Evolutionary conservation across 2,797 vertebrate genomes (phyloP).

Genomic region (Hafferia zeledoni): DNA sequence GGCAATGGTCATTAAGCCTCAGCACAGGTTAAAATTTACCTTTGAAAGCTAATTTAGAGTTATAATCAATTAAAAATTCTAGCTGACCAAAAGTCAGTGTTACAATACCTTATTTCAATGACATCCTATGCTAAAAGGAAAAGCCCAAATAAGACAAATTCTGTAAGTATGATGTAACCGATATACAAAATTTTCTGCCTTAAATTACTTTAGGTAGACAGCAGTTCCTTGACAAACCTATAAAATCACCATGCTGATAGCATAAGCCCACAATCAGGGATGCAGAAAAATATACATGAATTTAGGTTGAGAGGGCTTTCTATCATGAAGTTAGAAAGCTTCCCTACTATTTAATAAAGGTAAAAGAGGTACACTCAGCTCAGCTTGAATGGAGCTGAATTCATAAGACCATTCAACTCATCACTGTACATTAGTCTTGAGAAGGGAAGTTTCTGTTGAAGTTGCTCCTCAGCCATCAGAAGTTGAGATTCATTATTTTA

Average conservation of each 20-base stretch:
- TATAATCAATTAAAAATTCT: neutral
- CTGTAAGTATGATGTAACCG: neutral
- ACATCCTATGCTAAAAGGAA: neutral
- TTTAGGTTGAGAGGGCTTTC: neutral
- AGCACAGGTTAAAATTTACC: neutral
- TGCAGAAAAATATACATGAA: neutral
- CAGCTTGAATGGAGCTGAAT: neutral
- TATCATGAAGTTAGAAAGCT: neutral
- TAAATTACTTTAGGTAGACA: neutral
- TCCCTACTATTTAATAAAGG: neutral
- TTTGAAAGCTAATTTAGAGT: neutral
- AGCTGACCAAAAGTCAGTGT: neutral
- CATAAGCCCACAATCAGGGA: neutral
- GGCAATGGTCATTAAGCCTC: neutral
- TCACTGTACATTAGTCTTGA: neutral
- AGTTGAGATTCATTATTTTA: neutral
- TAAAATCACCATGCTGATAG: neutral
- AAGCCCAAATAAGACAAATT: neutral
- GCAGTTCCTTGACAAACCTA: neutral
- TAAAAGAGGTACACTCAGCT: neutral
- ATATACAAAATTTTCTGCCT: neutral
- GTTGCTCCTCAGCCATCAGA: neutral
- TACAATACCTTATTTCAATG: neutral
- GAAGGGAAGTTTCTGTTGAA: neutral
- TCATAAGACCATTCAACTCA: neutral